Conservation (phyloP, 2,888 invertebrate genomes). For the Rotaria socialis region DNA sequence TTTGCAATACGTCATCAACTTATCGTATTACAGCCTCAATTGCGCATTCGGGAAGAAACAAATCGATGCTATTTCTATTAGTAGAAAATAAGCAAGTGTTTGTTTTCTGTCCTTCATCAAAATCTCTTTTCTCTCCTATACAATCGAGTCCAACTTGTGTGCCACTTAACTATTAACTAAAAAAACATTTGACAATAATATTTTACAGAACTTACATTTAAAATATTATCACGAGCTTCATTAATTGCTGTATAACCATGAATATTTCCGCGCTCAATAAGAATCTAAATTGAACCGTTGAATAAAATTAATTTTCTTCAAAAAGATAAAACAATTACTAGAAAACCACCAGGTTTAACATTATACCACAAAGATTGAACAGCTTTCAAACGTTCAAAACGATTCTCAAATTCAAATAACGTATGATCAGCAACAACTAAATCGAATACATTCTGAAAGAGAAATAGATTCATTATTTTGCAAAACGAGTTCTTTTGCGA, state of each 20-base stretch:
- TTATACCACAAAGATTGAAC: constrained; percentile 40
- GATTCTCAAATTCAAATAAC: constrained; percentile 42
- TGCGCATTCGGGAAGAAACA: too few species aligned
- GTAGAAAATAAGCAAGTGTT: too few species aligned
- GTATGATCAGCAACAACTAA: constrained; percentile 37
- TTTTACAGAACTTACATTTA: background rate
- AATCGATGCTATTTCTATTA: too few species aligned
- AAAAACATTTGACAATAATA: background rate
- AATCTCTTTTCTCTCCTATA: too few species aligned
- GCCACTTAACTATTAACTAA: background rate
- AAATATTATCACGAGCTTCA: constrained; percentile 42
- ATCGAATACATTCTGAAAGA: constrained; percentile 40
- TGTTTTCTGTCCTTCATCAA: too few species aligned
- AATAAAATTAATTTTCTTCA: too few species aligned
- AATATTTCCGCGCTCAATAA: constrained; percentile 42
- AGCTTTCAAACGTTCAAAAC: constrained; percentile 34
- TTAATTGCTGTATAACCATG: constrained; percentile 41
- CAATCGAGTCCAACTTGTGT: background rate
- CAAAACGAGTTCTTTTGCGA: too few species aligned
- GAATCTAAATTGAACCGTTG: background rate
- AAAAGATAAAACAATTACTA: background rate
- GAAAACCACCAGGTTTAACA: constrained; percentile 41
- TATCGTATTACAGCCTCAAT: background rate
- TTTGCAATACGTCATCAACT: background rate
- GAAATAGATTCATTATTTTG: too few species aligned